phyloP scores from a whole-genome alignment of 2,888 invertebrate genomes.

The Reticulitermes lucifugus region DNA sequence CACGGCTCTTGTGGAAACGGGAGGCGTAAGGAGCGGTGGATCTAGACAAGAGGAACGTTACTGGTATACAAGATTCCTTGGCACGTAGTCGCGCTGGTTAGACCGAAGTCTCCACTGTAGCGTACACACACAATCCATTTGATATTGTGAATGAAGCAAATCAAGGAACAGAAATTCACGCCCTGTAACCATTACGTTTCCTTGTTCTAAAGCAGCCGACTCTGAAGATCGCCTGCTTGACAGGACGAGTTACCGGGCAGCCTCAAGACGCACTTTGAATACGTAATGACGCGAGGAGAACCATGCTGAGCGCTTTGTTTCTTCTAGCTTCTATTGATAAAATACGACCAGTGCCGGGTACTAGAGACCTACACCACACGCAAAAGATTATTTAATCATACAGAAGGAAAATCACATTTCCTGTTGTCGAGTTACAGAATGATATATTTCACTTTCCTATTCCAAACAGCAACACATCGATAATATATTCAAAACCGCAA shows the following conservation, averaged over 20 bases:
- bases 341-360: not conserved
- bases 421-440: too few relatives aligned
- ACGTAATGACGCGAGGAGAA: not conserved
- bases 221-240: conserved; percentile 4
- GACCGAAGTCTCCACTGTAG: not conserved
- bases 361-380: too few relatives aligned
- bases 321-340: not conserved
- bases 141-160: conserved; percentile 27
- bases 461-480: too few relatives aligned
- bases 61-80: not conserved
- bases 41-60: not conserved
- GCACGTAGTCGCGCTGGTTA: too few relatives aligned
- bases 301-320: not conserved
- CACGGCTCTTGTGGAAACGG: not conserved
- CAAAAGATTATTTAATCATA: too few relatives aligned
- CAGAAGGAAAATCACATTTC: too few relatives aligned
- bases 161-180: conserved; percentile 13
- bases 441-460: too few relatives aligned
- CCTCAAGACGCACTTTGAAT: not conserved
- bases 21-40: not conserved
- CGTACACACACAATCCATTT: not conserved
- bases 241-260: not conserved
- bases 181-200: not conserved
- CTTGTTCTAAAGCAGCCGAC: conserved; percentile 3
- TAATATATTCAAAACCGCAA: too few relatives aligned